Evolutionary conservation across 2,797 vertebrate genomes (phyloP).

Genomic region (Zalophus californianus): DNA sequence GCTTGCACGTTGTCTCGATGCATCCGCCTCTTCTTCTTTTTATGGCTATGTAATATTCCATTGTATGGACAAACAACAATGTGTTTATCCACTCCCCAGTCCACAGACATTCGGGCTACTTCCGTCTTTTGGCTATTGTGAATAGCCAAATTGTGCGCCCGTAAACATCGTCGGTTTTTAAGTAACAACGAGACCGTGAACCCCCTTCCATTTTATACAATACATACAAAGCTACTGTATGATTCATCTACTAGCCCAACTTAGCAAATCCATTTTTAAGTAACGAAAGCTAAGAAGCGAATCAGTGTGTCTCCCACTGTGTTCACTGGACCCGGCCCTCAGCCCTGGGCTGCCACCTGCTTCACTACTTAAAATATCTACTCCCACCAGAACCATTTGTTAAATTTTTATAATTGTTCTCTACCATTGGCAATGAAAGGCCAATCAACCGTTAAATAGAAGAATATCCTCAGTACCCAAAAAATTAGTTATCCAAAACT

Average conservation of each 20-base stretch:
- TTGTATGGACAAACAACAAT: background rate
- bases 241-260: background rate
- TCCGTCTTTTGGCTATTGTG: background rate
- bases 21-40: background rate
- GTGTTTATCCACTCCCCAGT: background rate
- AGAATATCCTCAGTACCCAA: background rate
- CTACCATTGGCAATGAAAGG: background rate
- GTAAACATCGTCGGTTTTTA: background rate
- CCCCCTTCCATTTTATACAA: slow-evolving; percentile 19
- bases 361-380: background rate
- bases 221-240: background rate
- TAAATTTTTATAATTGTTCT: background rate
- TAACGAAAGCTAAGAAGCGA: background rate
- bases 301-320: background rate
- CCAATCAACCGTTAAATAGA: background rate
- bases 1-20: background rate
- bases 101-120: background rate
- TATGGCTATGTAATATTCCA: background rate
- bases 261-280: background rate
- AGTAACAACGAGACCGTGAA: background rate
- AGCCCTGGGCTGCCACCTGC: background rate
- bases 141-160: background rate
- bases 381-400: background rate
- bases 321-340: background rate
- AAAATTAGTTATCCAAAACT: slow-evolving; percentile 2